Evolutionary conservation across 2,113 vertebrate genomes (phyloP), one percentile per base, ranked within the genome.

Genomic region (Corythoichthys haematopterus): DNA sequence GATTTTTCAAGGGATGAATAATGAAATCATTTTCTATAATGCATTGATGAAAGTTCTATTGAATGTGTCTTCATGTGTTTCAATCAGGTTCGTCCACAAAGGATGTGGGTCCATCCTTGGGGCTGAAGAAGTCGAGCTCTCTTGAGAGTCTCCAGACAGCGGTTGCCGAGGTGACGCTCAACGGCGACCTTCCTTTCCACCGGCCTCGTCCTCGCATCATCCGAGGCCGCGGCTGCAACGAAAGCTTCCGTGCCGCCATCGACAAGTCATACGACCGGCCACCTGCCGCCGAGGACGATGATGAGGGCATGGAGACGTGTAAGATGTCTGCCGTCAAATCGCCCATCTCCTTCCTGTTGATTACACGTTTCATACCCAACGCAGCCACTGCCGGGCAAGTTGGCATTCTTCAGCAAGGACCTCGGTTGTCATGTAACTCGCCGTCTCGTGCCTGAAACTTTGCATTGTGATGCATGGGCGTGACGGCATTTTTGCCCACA

Each of bases 291-390:
- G 95, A 97, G 9, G 96, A 98, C 0, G 95, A 98, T 1, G 96
- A 99, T 8, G 97, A 98, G 84, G 96, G 95, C 88, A 98, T 99
- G 97, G 96, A 98, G 85, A 99, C 96, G 8, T 81, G 97, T 99
- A 92, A 96, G 96, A 76, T 1, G 0, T 35, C 11, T 16, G 10
- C 14, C 45, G 3, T 40, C 11, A 15, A 47, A 47, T 12, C 12
- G 4, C 8, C 10, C 0, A 14, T 46, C 40, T 47, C 59, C 20
- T 15, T 61, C n/a, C 9, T 3, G 11, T 3, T 20, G 5, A 3
- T 53, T 43, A 35, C 71, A 64, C 55, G 67, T 76, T 72, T 43
- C 4, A 5, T 43, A 38, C 38, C 16, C 10, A 20, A 16, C 8
- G 5, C 15, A 61, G 38, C 38, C 16, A 38, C 10, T 12, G 38